Percentiles rank a stretch among this genome's conserved stretches.
Conservation (phyloP, 2,113 vertebrate genomes). For the Plectropomus leopardus region DNA sequence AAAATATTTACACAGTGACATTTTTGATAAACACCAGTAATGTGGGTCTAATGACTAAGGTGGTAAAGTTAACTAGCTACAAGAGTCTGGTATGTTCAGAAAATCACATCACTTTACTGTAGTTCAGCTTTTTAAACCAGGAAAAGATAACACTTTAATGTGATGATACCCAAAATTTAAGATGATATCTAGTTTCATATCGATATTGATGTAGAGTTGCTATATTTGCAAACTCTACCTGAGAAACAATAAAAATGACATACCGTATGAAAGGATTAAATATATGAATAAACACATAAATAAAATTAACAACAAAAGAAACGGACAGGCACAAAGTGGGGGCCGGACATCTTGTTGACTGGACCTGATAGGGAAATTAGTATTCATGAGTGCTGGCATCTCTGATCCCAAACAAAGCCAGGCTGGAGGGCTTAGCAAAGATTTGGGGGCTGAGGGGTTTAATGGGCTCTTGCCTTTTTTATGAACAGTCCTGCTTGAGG, state of each 20-base stretch:
- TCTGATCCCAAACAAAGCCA: slow-evolving; percentile 81
- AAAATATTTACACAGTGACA: too few species aligned
- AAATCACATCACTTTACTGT: too few species aligned
- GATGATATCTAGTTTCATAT: too few species aligned
- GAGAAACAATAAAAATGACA: neutral
- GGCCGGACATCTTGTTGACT: slow-evolving; percentile 63
- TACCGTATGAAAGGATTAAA: neutral
- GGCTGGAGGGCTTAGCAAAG: slow-evolving; percentile 79
- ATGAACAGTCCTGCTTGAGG: slow-evolving; percentile 80
- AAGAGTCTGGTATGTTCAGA: too few species aligned
- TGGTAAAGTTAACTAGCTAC: too few species aligned
- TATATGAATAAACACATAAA: slow-evolving; percentile 11
- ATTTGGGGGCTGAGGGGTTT: slow-evolving; percentile 76
- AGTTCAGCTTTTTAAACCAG: too few species aligned
- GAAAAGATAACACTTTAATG: too few species aligned
- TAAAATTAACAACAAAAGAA: slow-evolving; percentile 34
- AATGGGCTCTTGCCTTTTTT: slow-evolving; percentile 77
- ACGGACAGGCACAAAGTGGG: slow-evolving; percentile 32
- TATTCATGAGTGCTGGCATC: slow-evolving; percentile 81
- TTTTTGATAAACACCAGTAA: too few species aligned
- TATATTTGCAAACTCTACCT: too few species aligned
- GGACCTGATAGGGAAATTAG: slow-evolving; percentile 73
- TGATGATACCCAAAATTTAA: too few species aligned
- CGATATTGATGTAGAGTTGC: too few species aligned
- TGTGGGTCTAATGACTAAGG: too few species aligned